Base-by-base conservation (phyloP, 2,113 vertebrate genomes). In the Centropus bengalensis region DNA sequence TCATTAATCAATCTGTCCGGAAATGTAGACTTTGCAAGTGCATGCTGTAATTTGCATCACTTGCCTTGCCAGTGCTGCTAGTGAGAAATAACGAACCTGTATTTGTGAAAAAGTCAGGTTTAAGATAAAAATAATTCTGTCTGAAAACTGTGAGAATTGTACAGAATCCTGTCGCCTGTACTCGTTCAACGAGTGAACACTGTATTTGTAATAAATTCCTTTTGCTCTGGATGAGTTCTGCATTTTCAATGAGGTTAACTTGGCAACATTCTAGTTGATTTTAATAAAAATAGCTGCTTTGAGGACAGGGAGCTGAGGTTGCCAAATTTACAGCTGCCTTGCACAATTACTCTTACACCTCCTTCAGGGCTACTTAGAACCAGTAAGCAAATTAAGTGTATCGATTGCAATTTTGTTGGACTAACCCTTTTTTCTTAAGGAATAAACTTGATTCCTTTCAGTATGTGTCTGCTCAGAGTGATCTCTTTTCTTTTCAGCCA, bases 301-400 rank as follows among this genome's bases (percentile, higher is more conserved):
- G 97, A 98, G 97, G 97, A 97, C 98, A 97, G 97, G 96, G 97
- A 97, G 97, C 98, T 95, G 97, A 98, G 97, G 97, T 97, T 98
- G 98, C 98, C 98, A 98, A 98, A 98, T 98, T 98, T 98, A 98
- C 98, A 98, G 98, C 98, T 98, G 98, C 97, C 97, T 97, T 97
- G 97, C 97, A 98, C 98, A 97, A 97, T 98, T 97, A 97, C 96
- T 97, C 98, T 97, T 97, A 97, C 96, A 98, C 97, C 97, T 97
- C 97, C 98, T 98, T 98, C 94, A 97, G 96, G 97, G 98, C 98
- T 99, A 98, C 98, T 98, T 98, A 98, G 98, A 98, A 98, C 97
- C 98, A 98, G 98, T 98, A 98, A 98, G 98, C 98, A 98, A 99
- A 99, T 99, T 98, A 98, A 98, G 98, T 98, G 98, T 99, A 99